phyloP scores from a whole-genome alignment of 2,888 invertebrate species.

The Amorpha juglandis region DNA sequence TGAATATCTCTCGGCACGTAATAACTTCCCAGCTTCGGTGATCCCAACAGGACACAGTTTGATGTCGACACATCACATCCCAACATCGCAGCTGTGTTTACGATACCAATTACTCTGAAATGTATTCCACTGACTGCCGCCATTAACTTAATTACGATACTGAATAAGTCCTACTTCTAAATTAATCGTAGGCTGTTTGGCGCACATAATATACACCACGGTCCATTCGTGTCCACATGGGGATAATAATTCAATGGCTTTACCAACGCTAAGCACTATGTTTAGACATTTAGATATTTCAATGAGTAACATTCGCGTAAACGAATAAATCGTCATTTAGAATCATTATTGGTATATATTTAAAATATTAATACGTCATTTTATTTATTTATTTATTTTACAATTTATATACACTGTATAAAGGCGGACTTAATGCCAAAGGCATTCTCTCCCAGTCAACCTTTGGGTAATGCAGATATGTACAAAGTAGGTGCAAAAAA shows the following conservation, averaged over 20 bases:
- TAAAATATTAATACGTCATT: too few species aligned
- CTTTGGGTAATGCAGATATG: too few species aligned
- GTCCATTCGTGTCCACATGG: constrained; percentile 13
- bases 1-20: constrained; percentile 2
- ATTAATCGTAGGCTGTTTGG: constrained; percentile 27
- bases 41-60: constrained; percentile 32
- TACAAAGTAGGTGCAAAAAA: too few species aligned
- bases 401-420: too few species aligned
- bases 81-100: constrained; percentile 27
- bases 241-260: constrained; percentile 23
- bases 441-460: too few species aligned
- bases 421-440: too few species aligned
- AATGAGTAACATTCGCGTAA: too few species aligned
- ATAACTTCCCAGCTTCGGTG: constrained; percentile 32
- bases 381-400: too few species aligned
- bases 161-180: constrained; percentile 23
- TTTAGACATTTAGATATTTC: background rate
- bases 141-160: constrained; percentile 29
- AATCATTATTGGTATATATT: too few species aligned
- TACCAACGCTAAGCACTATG: background rate
- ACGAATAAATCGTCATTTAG: too few species aligned
- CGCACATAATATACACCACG: constrained; percentile 16
- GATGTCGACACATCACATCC: constrained; percentile 5
- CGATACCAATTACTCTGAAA: constrained; percentile 32
- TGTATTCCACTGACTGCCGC: constrained; percentile 24